Conservation (phyloP, 2,113 vertebrate species). For the Oncorhynchus tshawytscha region DNA sequence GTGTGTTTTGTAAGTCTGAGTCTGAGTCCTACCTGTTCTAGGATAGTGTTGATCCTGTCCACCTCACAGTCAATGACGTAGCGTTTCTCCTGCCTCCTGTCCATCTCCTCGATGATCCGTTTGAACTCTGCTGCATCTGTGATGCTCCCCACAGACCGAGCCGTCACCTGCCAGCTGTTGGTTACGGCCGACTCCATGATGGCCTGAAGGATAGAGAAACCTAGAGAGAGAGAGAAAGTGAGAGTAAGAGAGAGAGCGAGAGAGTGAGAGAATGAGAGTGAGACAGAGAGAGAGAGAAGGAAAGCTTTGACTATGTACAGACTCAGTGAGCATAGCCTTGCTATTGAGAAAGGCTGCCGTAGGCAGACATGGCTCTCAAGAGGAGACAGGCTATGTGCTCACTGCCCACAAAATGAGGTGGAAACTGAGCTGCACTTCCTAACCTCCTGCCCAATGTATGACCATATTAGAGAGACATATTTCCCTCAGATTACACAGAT, state of each 20-base stretch:
- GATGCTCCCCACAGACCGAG: constrained; percentile 92
- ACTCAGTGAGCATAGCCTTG: too few relatives aligned
- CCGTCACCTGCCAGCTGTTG: constrained; percentile 99
- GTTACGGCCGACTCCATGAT: constrained; percentile 98
- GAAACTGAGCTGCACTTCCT: too few relatives aligned
- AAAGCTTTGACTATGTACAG: too few relatives aligned
- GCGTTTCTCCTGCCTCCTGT: constrained; percentile 95
- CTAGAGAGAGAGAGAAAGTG: constrained; percentile 66
- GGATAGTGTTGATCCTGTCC: constrained; percentile 92
- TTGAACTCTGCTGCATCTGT: constrained; percentile 93
- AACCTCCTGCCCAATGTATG: too few relatives aligned
- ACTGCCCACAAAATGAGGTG: too few relatives aligned
- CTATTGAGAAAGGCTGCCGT: too few relatives aligned
- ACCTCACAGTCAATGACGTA: constrained; percentile 97
- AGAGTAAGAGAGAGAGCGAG: background rate
- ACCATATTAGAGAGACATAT: too few relatives aligned
- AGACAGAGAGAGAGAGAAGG: background rate
- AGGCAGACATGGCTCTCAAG: too few relatives aligned
- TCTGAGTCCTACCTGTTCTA: constrained; percentile 84
- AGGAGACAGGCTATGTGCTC: too few relatives aligned
- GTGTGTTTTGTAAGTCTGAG: too few relatives aligned
- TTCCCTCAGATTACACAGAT: too few relatives aligned
- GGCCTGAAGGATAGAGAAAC: constrained; percentile 97
- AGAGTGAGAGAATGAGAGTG: background rate
- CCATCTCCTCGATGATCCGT: constrained; percentile 98